Evolutionary conservation across 1,140 invertebrate species (phyloP).

Genomic region (Drosophila virilis): DNA sequence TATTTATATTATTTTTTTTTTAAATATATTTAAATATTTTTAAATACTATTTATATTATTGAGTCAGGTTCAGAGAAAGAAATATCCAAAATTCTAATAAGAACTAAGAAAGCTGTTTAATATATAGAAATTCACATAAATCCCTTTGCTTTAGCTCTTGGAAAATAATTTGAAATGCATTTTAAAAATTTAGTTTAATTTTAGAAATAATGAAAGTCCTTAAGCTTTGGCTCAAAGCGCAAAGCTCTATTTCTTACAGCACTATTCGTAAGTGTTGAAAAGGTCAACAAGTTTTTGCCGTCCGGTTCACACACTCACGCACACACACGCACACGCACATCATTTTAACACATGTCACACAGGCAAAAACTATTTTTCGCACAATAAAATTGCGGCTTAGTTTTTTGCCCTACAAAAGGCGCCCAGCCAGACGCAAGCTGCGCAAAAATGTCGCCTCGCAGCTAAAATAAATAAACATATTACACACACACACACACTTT

Average conservation of each 20-base stretch:
- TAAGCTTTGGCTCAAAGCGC: background rate
- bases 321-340: background rate
- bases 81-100: no score
- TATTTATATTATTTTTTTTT: no score
- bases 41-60: no score
- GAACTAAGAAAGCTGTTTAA: no score
- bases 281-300: conserved; percentile 30
- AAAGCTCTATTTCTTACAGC: background rate
- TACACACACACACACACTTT: background rate
- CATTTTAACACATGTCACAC: conserved; percentile 8
- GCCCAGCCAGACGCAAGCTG: conserved; percentile 43
- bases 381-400: conserved; percentile 66
- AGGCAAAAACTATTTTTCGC: conserved; percentile 50
- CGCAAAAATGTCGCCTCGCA: conserved; percentile 44
- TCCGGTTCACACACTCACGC: background rate
- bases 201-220: conserved; percentile 7
- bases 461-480: conserved; percentile 41
- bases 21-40: no score
- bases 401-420: conserved; percentile 54
- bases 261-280: conserved; percentile 12
- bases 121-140: no score
- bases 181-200: background rate
- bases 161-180: background rate
- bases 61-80: no score
- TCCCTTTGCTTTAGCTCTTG: no score